Conservation (phyloP, 1,140 invertebrate genomes). For the Chlorops oryzae region DNA sequence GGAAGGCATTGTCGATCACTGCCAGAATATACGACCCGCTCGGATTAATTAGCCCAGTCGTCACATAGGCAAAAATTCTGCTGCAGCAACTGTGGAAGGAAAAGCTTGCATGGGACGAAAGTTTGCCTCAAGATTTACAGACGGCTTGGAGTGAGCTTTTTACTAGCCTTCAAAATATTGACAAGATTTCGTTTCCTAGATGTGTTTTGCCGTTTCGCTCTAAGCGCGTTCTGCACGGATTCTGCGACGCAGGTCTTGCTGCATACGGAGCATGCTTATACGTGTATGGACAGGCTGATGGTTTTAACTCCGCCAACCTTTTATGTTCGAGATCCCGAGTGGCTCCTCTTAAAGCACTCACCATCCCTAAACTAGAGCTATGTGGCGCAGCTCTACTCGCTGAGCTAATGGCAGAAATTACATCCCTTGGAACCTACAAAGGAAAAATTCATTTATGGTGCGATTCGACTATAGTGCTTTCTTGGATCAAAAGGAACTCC, state of each 20-base stretch:
- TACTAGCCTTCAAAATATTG: neutral
- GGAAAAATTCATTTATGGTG: neutral
- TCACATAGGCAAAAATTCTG: constrained; percentile 2
- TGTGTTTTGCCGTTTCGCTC: no score
- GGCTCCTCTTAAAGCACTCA: constrained; percentile 44
- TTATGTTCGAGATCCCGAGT: constrained; percentile 41
- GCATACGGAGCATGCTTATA: no score
- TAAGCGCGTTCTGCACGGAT: no score
- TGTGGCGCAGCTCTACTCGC: constrained; percentile 21
- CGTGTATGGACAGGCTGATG: no score
- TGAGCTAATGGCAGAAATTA: neutral
- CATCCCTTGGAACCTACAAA: neutral
- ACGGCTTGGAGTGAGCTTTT: neutral
- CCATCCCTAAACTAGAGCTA: constrained; percentile 51
- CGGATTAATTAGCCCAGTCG: neutral
- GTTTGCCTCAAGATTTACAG: neutral
- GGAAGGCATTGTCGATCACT: neutral
- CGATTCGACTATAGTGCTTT: neutral
- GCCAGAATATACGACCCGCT: neutral
- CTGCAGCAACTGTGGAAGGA: constrained; percentile 4
- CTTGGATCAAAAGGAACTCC: neutral
- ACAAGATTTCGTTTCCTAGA: no score
- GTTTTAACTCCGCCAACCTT: no score
- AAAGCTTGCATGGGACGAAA: constrained; percentile 2
- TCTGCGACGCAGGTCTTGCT: no score